phyloP scores from a whole-genome alignment of 2,113 vertebrate species.

The Pterocles orientalis region DNA sequence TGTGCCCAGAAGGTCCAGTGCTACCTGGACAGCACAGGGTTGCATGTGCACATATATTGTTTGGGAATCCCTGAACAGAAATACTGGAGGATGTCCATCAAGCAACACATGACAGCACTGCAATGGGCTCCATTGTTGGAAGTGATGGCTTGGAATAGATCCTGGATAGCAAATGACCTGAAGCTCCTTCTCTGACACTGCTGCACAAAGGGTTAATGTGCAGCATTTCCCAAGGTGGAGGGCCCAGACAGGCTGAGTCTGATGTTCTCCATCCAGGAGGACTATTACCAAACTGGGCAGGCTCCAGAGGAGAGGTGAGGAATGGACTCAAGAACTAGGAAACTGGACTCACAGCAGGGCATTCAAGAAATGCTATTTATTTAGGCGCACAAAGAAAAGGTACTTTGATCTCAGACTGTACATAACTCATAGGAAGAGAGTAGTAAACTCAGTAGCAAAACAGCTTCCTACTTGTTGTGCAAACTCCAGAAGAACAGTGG shows the following conservation, averaged over 20 bases:
- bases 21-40: background rate
- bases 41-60: background rate
- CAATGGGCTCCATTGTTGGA: background rate
- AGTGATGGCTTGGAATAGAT: background rate
- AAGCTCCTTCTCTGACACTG: background rate
- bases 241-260: background rate
- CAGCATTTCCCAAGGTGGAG: background rate
- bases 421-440: background rate
- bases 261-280: background rate
- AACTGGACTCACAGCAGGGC: background rate
- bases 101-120: background rate
- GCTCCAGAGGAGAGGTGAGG: background rate
- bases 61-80: background rate
- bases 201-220: background rate
- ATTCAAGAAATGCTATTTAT: background rate
- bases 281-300: background rate
- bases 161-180: background rate
- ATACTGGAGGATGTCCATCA: accelerated
- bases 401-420: background rate
- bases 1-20: background rate
- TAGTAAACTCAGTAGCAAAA: background rate
- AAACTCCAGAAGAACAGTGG: background rate
- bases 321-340: background rate
- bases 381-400: background rate
- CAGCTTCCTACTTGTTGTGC: background rate